phyloP scores from a whole-genome alignment of 2,113 vertebrate species.

The Girardinichthys multiradiatus region DNA sequence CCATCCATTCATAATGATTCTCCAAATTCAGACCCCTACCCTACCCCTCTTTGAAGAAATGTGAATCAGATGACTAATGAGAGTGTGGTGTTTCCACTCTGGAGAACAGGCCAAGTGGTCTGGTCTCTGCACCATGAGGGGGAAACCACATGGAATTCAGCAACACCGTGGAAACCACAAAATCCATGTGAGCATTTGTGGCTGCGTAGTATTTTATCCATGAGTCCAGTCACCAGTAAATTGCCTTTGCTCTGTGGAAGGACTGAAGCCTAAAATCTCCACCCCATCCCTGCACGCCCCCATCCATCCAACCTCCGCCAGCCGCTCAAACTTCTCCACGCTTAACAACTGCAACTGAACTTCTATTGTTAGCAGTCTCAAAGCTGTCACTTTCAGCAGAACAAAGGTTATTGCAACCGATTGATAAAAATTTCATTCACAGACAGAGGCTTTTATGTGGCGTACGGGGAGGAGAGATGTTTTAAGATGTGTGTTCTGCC shows the following conservation, averaged over 20 bases:
- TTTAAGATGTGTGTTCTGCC: slow-evolving; percentile 78
- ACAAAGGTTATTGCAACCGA: slow-evolving; percentile 81
- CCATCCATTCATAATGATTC: slow-evolving; percentile 77
- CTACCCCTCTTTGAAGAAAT: slow-evolving; percentile 70
- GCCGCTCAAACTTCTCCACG: slow-evolving; percentile 21
- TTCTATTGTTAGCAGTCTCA: slow-evolving; percentile 81
- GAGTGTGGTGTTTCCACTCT: slow-evolving; percentile 60
- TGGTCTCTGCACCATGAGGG: slow-evolving; percentile 48
- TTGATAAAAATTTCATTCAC: slow-evolving; percentile 83
- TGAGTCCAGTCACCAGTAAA: slow-evolving; percentile 75
- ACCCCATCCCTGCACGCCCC: neutral
- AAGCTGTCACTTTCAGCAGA: slow-evolving; percentile 77
- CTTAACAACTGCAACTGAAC: slow-evolving; percentile 68
- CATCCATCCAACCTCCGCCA: slow-evolving; percentile 21
- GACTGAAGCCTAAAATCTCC: slow-evolving; percentile 3
- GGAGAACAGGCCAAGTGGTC: slow-evolving; percentile 53
- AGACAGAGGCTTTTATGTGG: slow-evolving; percentile 79
- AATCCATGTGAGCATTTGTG: slow-evolving; percentile 77
- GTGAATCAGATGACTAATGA: slow-evolving; percentile 74
- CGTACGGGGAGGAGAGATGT: slow-evolving; percentile 65
- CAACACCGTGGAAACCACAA: slow-evolving; percentile 58
- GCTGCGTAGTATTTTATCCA: slow-evolving; percentile 68
- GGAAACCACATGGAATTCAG: slow-evolving; percentile 62
- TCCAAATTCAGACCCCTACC: slow-evolving; percentile 66
- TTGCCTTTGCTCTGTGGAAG: slow-evolving; percentile 65